Evolutionary conservation across 2,797 vertebrate genomes (phyloP), one percentile per base, ranked within the genome.

Genomic region (Chaetophractus vellerosus): DNA sequence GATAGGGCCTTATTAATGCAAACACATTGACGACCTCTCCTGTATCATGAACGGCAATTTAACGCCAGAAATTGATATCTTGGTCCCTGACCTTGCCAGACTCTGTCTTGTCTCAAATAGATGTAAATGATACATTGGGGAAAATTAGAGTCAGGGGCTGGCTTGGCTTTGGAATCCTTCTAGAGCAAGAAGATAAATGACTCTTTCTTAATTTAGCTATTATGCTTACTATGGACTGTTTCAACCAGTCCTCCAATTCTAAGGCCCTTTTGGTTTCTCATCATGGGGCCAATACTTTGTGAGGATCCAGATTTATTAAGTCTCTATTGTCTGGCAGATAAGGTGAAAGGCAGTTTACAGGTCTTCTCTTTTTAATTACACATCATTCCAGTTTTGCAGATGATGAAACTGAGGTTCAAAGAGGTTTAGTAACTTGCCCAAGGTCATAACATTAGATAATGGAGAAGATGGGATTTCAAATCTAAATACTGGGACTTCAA

Each of bases 1-100:
- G 63, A n/a, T 5, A 93, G 64, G 94, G n/a, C 38, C 95, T 97
- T 68, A 36, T 84, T 94, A 96, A 93, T 78, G 68, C 72, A 79
- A 89, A 89, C 14, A 38, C 88, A 36, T 41, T 91, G 74, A 45
- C 88, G 97, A 68, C 2, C 31, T 88, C 85, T 82, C 50, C 26
- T 9, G 48, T 88, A 61, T 57, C 15, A 5, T 9, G 38, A 78
- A 23, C 26, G 78, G 33, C 64, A 61, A 95, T 55, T 94, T 89
- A 74, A 69, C 14, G 72, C 10, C n/a, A 90, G 75, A 87, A 95
- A 88, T 59, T 66, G 80, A 50, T 90, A 66, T 71, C 36, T 63
- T 71, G 31, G 31, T 91, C 15, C 11, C 28, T 41, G 84, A 5
- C 36, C 16, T 96, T 94, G 55, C 31, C 74, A 63, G 21, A 74